A percentile compares a stretch with the other conserved stretches of the same genome.
Evolutionary conservation across 2,113 vertebrate genomes (phyloP).

Genomic region (Ceuthmochares aereus): DNA sequence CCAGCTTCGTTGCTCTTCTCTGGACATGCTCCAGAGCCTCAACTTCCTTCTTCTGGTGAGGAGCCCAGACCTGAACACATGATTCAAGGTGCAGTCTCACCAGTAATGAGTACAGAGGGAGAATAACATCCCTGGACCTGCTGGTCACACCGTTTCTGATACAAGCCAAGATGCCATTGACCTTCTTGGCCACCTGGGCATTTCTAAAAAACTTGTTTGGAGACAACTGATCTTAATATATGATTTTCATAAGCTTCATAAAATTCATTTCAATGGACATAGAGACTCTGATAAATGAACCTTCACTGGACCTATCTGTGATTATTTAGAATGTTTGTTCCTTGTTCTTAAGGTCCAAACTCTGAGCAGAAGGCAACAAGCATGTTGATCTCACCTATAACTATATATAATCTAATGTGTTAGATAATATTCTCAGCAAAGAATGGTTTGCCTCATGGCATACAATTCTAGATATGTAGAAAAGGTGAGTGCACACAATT

Average conservation of each 20-base stretch:
- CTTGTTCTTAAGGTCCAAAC: background rate
- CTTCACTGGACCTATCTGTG: background rate
- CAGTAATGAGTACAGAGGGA: no score
- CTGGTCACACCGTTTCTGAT: no score
- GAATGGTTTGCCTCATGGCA: background rate
- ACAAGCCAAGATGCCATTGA: no score
- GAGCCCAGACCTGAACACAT: no score
- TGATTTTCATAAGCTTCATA: background rate
- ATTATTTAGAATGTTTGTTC: background rate
- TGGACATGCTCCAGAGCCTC: no score
- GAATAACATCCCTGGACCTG: no score
- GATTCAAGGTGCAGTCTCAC: no score
- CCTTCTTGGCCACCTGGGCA: no score
- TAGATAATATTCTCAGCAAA: background rate
- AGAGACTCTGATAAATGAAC: background rate
- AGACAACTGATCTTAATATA: background rate
- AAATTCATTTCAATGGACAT: background rate
- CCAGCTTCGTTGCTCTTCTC: no score
- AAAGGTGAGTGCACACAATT: background rate
- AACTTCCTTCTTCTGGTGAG: no score
- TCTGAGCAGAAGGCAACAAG: background rate
- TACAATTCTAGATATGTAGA: background rate
- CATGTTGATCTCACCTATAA: background rate
- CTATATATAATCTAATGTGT: background rate
- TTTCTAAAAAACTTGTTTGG: background rate